Evolutionary conservation across 2,113 vertebrate species (phyloP), one percentile per base, ranked within the genome.

Genomic region (Anarhynchus alexandrinus): DNA sequence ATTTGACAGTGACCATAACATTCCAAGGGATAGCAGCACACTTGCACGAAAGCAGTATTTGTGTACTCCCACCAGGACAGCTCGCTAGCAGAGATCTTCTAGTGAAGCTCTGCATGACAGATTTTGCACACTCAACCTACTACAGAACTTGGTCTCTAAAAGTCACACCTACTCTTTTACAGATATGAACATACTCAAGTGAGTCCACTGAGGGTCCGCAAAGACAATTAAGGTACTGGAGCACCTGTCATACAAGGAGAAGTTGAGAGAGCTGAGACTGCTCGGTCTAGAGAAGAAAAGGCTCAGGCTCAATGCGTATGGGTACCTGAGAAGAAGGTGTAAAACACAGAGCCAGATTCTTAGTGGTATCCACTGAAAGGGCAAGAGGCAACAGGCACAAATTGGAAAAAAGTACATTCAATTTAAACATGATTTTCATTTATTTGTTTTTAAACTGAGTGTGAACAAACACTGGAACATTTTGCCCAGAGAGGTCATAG

Each of bases 231-330:
- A 64, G 10, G 18, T 42, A 67, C 10, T 49, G 34, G 29, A 77
- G 23, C 26, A 72, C 11, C 51, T 42, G 18, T 11, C 45, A 36
- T 22, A 52, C 11, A 40, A 38, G 3, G 42, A 79, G 12, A 81
- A 9, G 25, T 8, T 15, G 15, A 81, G 23, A 81, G 27, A 62
- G 23, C 22, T 47, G 12, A 19, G 9, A 42, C 22, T 52, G 29
- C 47, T 88, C 36, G 62, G 29, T 54, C 19, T 42, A 32, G 55
- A 45, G 3, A 2, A 79, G 9, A 80, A 55, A 79, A 74, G 19
- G 55, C n/a, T 65, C 15, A 40, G 43, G 30, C 78, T 45, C 25
- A 45, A 1, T 8, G 6, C 29, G 3, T 14, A 0, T 3, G 55
- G 65, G 11, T 51, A 66, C 13, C 12, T 54, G 47, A 69, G 32